Conservation (phyloP, 2,113 vertebrate species). For the Phyllopteryx taeniolatus region DNA sequence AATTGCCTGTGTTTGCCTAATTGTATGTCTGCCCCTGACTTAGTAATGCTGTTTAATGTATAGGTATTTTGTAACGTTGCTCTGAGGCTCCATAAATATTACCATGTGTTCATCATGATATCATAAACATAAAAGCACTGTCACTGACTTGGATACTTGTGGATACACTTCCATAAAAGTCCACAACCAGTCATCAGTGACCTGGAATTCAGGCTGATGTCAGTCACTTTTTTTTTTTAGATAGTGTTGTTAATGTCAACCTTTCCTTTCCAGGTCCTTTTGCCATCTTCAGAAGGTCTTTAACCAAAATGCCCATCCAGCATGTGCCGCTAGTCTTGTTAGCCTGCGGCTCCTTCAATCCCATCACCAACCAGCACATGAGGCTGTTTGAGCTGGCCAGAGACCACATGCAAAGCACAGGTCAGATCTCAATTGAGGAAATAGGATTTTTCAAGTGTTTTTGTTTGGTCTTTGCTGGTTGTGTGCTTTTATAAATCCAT, state of each 20-base stretch:
- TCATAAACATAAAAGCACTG: constrained; percentile 1
- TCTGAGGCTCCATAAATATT: neutral
- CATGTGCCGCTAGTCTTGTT: constrained; percentile 83
- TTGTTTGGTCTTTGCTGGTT: neutral
- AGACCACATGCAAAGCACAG: constrained; percentile 88
- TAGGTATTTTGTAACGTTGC: neutral
- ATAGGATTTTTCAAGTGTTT: neutral
- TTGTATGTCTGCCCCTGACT: no score
- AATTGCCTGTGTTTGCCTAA: no score
- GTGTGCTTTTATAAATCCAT: neutral
- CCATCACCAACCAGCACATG: constrained; percentile 92
- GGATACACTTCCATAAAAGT: neutral
- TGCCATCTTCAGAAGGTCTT: constrained; percentile 36
- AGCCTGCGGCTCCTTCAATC: constrained; percentile 90
- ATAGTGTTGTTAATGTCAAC: neutral
- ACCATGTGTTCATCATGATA: neutral
- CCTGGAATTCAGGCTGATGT: no score
- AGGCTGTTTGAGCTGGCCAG: constrained; percentile 89
- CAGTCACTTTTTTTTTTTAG: neutral
- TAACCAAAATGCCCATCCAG: constrained; percentile 69
- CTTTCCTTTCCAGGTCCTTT: constrained; percentile 21
- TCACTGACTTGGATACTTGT: neutral
- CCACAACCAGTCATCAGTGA: neutral
- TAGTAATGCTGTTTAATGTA: no score
- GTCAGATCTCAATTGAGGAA: constrained; percentile 61